Base-by-base conservation (phyloP, 2,797 vertebrate genomes). In the Lindbergichthys nudifrons region DNA sequence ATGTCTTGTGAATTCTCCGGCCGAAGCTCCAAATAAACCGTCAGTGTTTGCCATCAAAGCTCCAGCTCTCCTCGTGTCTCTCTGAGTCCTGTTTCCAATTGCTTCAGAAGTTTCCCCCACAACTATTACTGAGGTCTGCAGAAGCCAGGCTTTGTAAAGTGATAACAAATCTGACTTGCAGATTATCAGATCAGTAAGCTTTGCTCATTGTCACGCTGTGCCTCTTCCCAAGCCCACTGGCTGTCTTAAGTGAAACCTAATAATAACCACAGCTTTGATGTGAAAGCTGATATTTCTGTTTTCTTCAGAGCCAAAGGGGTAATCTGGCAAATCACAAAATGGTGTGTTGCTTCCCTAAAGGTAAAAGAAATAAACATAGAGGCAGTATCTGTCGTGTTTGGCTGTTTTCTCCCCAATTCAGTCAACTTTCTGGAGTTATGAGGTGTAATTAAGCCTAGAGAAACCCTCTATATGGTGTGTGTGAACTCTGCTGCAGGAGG, bases 251-350 rank as follows among this genome's bases (percentile, higher is more conserved):
- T 80, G 61, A 83, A 86, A 69, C 21, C 79, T 77, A 85, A 89
- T 81, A 88, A 89, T 81, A 91, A 73, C 39, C n/a, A 46, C 71
- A 53, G 72, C 72, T 80, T 73, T 88, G 54, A 87, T 80, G 81
- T 84, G 47, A 82, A 90, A 87, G 73, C 72, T 46, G 64, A 75
- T 81, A 68, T 74, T 68, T 83, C 56, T 75, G 58, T 81, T 81
- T 88, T 50, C 47, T 32, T 63, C 32, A 63, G 30, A 89, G 71
- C 53, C 41, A 14, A 52, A 50, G 64, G 73, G 67, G 71, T 74
- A 57, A 87, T 73, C 70, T 72, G 30, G 56, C 21, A 65, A 83
- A 76, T 19, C 21, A 53, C 54, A 71, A 67, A 75, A 69, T 54
- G 23, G 23, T 56, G 50, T 46, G 46, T 53, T 46, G 51, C 11